A percentile compares a stretch with the other conserved stretches of the same genome.
phyloP scores from a whole-genome alignment of 53 echinoderm and acorn worm species.

The Holothuria scabra region DNA sequence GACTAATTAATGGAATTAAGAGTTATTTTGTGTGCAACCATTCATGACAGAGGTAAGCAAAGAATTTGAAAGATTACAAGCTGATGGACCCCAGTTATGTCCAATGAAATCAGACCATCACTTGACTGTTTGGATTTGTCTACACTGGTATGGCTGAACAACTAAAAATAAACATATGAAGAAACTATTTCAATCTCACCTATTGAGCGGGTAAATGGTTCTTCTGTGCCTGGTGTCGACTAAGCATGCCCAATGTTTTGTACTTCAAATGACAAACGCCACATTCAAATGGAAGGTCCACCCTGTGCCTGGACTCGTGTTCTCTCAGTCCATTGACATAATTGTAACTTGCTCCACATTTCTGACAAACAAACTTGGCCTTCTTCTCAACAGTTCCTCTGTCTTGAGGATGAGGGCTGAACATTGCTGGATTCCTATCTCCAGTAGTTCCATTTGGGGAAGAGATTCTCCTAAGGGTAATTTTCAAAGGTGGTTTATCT shows the following conservation, averaged over 20 bases:
- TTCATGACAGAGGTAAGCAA: too few species aligned
- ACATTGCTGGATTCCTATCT: not conserved
- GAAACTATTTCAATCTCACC: too few species aligned
- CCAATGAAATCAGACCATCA: too few species aligned
- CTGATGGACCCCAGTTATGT: too few species aligned
- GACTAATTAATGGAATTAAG: too few species aligned
- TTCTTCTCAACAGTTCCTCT: slow-evolving; percentile 41
- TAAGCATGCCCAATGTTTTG: slow-evolving; percentile 72
- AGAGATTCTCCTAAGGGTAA: slow-evolving; percentile 34
- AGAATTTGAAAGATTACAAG: too few species aligned
- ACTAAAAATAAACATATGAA: too few species aligned
- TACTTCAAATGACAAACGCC: slow-evolving; percentile 75
- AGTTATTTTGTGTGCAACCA: too few species aligned
- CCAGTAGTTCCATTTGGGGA: not conserved
- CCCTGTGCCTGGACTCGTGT: slow-evolving; percentile 64
- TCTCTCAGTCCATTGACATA: slow-evolving; percentile 66
- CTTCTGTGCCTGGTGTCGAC: slow-evolving; percentile 72
- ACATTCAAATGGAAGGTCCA: slow-evolving; percentile 66
- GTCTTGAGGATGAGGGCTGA: slow-evolving; percentile 21
- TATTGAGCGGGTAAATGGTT: slow-evolving; percentile 49
- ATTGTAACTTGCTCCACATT: slow-evolving; percentile 68
- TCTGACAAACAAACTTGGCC: slow-evolving; percentile 55
- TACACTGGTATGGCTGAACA: too few species aligned
- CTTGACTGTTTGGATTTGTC: too few species aligned
- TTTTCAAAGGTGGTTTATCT: slow-evolving; percentile 30